Evolutionary conservation across 1,140 invertebrate species (phyloP), one percentile per base, ranked within the genome.

Genomic region (Bacillus rossius): DNA sequence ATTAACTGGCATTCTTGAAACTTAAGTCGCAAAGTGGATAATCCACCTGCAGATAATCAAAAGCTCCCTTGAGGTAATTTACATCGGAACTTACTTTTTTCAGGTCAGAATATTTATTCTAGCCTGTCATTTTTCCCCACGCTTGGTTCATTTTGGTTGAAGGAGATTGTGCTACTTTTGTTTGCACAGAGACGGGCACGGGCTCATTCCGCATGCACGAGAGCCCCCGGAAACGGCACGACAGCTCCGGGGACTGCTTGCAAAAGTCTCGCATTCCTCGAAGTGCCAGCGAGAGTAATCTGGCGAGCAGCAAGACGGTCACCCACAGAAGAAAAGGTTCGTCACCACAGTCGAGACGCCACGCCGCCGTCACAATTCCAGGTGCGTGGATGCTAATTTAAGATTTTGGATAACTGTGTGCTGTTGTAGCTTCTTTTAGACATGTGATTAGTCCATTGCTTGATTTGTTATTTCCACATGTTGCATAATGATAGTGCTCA

Each of bases 261-360:
- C 64, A 75, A 0, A 69, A 77, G 14, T 17, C 8, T 5, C 64
- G 75, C 0, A 69, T 78, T n/a, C 68, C 77, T 3, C 71, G 80
- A 49, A 80, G 79, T 61, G 75, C 74, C 52, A 81, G 80, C 61
- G 80, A 81, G 60, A 77, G 76, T 2, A 78, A 75, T 52, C 62
- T 80, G 41, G 71, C 72, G 65, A 22, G 29, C 49, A 26, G 55
- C 23, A 34, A 43, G 23, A 4, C 13, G 42, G 26, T 2, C 13
- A 13, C 8, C 38, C n/a, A 2, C 25, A 34, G 29, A 51, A 58
- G 47, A 40, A 22, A 40, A 26, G 23, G 17, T 13, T 19, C 20
- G 26, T 17, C 17, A 25, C 19, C 37, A 23, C 40, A 16, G 1
- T 37, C 58, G 20, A 29, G 49, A 45, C 25, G 40, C n/a, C 53